Evolutionary conservation across 2,888 invertebrate genomes (phyloP), one percentile per base, ranked within the genome.

Genomic region (Hydrotaea diabolus): DNA sequence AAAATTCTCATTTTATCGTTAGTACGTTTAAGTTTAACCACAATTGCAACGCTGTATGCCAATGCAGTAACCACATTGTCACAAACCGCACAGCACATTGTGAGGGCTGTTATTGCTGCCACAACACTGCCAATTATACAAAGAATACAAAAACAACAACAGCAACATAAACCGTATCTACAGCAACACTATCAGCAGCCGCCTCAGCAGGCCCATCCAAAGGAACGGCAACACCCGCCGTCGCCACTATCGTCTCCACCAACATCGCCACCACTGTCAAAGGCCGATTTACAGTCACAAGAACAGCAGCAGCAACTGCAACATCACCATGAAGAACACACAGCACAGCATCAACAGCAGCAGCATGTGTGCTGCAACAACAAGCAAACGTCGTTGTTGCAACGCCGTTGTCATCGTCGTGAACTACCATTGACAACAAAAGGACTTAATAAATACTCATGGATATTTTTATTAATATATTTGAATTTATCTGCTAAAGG

Each of bases 401-500:
- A 74, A 55, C 77, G 73, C 75, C 79, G 76, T 39, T 36, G 55
- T 71, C 43, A 79, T 64, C 79, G 81, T 23, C 76, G 80, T 26
- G 62, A 66, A 80, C 57, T 81, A 80, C 77, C 76, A 71, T 87
- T 88, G 87, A 86, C 89, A 88, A 88, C 90, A 83, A 90, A 91
- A 87, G 89, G 90, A 89, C 90, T 92, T 88, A 89, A 91, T 89
- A 92, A 92, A 90, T 91, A 91, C 90, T 92, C 91, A 90, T 92
- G 91, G 91, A 92, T 92, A 91, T 92, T 92, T 91, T 91, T 92
- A 90, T 88, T 92, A 89, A 92, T 92, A 88, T 92, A 92, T 89
- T 92, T 92, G 89, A 92, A 92, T 90, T 90, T 92, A 89, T 92
- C 92, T 91, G 92, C 92, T 89, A 92, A 91, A 92, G 91, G 92